phyloP scores from a whole-genome alignment of 2,113 vertebrate species.

The Embiotoca jacksoni region DNA sequence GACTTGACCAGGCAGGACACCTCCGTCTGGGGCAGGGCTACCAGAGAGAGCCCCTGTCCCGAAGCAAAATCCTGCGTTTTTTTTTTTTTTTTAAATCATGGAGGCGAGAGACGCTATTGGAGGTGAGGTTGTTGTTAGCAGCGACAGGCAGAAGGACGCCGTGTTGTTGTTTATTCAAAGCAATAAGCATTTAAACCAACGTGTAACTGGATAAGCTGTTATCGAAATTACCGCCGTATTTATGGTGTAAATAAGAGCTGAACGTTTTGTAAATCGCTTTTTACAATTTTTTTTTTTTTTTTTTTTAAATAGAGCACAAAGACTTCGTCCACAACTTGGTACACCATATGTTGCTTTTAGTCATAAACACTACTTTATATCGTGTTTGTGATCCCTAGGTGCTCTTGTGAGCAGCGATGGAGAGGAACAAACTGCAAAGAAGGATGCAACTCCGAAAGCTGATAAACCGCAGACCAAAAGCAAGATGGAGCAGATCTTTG shows the following conservation, averaged over 20 bases:
- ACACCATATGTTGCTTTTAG: not conserved
- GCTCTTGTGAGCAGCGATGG: conserved; percentile 61
- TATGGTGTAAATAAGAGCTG: not conserved
- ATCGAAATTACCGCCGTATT: not conserved
- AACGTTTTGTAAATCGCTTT: not conserved
- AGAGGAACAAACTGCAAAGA: conserved; percentile 35
- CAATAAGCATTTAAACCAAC: not conserved
- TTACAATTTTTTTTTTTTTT: not conserved
- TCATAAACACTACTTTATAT: not conserved
- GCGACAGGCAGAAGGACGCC: not conserved
- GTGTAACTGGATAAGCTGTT: not conserved
- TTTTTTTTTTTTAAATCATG: conserved; percentile 43
- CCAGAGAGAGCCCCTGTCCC: conserved; percentile 11
- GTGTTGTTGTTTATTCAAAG: conserved; percentile 13
- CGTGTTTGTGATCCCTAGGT: conserved; percentile 40
- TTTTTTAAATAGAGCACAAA: not conserved
- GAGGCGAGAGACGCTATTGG: conserved; percentile 68
- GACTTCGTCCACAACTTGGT: not conserved
- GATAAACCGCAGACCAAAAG: conserved; percentile 39
- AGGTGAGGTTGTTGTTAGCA: conserved; percentile 64
- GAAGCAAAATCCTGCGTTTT: not conserved
- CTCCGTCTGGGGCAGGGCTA: conserved; percentile 49
- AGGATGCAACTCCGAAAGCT: conserved; percentile 13
- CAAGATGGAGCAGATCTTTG: conserved; percentile 85
- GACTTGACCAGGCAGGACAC: conserved; percentile 31